These are phyloP conservation scores for Darevskia mixta DNA, from an alignment of 2,797 vertebrate species.

Conservation along the genomic window DNA sequence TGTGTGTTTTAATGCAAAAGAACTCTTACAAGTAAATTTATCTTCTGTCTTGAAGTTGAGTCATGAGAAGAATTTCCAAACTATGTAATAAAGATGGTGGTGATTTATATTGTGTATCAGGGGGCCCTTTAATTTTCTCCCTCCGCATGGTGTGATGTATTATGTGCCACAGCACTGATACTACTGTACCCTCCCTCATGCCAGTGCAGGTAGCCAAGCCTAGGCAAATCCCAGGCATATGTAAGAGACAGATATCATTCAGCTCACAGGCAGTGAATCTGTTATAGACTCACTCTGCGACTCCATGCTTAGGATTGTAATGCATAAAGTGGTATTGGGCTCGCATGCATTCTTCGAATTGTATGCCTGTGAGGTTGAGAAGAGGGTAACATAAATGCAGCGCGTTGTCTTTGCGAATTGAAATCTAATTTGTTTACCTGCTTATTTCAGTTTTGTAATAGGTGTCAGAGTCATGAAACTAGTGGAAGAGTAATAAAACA, in stretches of 20 bases:
- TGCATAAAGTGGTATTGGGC: neutral
- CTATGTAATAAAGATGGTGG: neutral
- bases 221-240: neutral
- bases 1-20: neutral
- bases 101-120: neutral
- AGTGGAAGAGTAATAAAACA: conserved; percentile 2
- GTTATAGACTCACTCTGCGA: too few species aligned
- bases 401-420: neutral
- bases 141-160: neutral
- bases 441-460: neutral
- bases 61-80: neutral
- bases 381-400: neutral
- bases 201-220: neutral
- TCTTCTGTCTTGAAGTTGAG: neutral
- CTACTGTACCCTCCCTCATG: neutral
- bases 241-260: neutral
- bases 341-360: neutral
- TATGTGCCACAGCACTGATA: neutral
- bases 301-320: too few species aligned
- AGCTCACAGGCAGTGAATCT: neutral
- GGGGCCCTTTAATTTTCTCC: neutral
- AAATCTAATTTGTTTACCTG: neutral
- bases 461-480: too few species aligned
- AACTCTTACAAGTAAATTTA: neutral
- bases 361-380: neutral